Conservation (phyloP, 2,113 vertebrate species). For the Spizaetus ornatus region DNA sequence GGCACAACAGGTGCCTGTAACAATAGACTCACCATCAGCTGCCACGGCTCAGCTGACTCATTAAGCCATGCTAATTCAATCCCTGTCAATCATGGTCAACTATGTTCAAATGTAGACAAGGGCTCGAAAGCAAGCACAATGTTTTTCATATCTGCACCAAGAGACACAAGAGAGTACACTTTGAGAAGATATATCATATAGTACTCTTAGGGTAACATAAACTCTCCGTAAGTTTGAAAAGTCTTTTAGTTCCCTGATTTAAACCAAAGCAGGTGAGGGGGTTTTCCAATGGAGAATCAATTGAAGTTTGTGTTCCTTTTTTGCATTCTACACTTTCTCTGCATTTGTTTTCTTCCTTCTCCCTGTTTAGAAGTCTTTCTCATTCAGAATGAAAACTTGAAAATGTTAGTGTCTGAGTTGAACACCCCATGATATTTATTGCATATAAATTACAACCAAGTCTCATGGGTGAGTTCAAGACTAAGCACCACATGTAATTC, state of each 20-base stretch:
- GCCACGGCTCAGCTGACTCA: not conserved
- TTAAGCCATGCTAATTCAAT: not conserved
- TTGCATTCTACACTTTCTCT: not conserved
- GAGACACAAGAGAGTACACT: not conserved
- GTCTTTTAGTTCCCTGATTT: not conserved
- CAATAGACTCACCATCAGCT: not conserved
- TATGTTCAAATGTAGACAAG: accelerated
- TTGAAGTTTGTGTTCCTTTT: not conserved
- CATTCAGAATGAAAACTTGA: not conserved
- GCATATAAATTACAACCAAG: not conserved
- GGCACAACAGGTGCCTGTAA: not conserved
- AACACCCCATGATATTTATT: not conserved
- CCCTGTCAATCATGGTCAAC: not conserved
- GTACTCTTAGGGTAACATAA: not conserved
- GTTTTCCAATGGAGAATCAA: not conserved
- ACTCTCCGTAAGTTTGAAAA: not conserved
- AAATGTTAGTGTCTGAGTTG: not conserved
- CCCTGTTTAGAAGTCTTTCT: not conserved
- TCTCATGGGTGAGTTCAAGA: not conserved
- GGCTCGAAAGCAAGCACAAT: not conserved
- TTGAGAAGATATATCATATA: not conserved
- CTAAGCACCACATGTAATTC: not conserved
- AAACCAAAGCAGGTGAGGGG: not conserved
- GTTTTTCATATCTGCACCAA: not conserved
- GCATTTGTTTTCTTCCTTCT: not conserved